Percentiles rank a stretch among this genome's conserved stretches.
phyloP scores from a whole-genome alignment of 35 echinoderm and acorn worm species.

The Ophioderma brevispina region DNA sequence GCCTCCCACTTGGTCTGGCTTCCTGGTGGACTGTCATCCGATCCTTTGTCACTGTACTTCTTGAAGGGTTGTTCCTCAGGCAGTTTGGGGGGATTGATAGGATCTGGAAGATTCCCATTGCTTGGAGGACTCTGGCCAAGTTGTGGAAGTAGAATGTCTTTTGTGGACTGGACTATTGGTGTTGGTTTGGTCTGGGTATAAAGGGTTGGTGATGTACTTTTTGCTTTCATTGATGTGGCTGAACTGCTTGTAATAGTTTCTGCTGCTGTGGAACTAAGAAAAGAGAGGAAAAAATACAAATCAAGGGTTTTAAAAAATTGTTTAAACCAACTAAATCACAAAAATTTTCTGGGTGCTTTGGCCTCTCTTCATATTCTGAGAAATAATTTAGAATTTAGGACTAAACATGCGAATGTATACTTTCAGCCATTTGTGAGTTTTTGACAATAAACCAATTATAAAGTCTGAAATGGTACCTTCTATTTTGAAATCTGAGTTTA shows the following conservation, averaged over 20 bases:
- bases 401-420: too few relatives aligned
- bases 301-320: too few relatives aligned
- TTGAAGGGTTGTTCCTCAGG: neutral
- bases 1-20: neutral
- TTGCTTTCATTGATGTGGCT: neutral
- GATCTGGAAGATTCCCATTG: too few relatives aligned
- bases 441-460: too few relatives aligned
- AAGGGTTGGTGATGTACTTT: neutral
- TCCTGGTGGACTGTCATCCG: neutral
- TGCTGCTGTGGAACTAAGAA: neutral
- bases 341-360: too few relatives aligned
- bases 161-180: neutral
- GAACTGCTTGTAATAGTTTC: neutral
- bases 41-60: neutral
- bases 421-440: too few relatives aligned
- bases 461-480: too few relatives aligned
- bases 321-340: too few relatives aligned
- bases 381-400: too few relatives aligned
- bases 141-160: neutral
- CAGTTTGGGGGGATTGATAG: too few relatives aligned
- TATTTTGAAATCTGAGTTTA: too few relatives aligned
- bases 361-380: too few relatives aligned
- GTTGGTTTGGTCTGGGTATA: slow-evolving; percentile 4
- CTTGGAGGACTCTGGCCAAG: neutral
- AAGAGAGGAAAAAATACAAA: neutral